Evolutionary conservation across 2,113 vertebrate genomes (phyloP), one percentile per base, ranked within the genome.

Genomic region (Coptodon bakossiorum): DNA sequence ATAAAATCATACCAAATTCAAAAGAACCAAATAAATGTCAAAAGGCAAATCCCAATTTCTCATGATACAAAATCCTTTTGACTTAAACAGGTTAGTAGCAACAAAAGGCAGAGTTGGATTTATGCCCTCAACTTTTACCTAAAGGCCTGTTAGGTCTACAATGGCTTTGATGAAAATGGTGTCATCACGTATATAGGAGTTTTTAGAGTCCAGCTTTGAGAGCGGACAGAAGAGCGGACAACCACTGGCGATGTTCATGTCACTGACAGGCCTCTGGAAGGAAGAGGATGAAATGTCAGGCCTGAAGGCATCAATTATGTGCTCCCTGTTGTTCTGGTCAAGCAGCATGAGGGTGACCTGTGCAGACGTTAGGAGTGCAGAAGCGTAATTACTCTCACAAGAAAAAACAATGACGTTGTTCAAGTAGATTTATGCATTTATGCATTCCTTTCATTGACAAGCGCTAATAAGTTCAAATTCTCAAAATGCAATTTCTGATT

Each of bases 191-290:
- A 99, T 97, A 52, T 99, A 99, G 54, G 98, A 97, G 89, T 98
- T 98, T 96, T 98, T 99, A 83, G 97, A 95, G 92, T 99, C 98
- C 95, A 99, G 97, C 90, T 98, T 97, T 6, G 97, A 95, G 22
- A 99, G 97, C 0, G 98, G 98, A 91, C 98, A 99, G 97, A 99
- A 99, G 73, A 99, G 98, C 0, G 99, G 98, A 88, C 99, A 99
- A 89, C 99, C 99, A 0, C 99, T 99, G 92, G 99, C 99, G 2
- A 99, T 98, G 96, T 99, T 99, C 98, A 99, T 99, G 56, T 99
- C 98, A 0, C 97, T 97, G 94, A 98, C 95, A 0, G 99, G 98
- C 71, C 98, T 96, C 96, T 99, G 98, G 94, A 99, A 99, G 71
- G 99, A 99, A 0, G 98, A 98, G 2, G 99, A 99, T 0, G 97